These are phyloP conservation scores for Panthera tigris DNA, from an alignment of 2,113 vertebrate genomes.

Conservation along the genomic window DNA sequence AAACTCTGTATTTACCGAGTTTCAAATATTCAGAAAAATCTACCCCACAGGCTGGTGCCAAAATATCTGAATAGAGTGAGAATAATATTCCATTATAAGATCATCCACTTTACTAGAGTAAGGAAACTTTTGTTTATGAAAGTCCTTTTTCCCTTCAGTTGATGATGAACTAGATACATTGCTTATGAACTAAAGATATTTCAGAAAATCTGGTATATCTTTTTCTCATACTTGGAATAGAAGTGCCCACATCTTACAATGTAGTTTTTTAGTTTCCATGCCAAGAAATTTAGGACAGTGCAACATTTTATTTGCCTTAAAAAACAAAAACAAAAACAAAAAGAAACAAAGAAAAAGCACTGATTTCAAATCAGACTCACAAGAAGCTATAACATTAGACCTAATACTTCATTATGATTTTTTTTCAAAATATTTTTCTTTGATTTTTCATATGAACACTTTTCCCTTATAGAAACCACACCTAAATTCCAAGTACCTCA, in stretches of 20 bases:
- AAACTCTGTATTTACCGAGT: slow-evolving; percentile 57
- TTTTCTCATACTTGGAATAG: slow-evolving; percentile 63
- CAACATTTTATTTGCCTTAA: slow-evolving; percentile 64
- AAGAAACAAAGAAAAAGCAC: not conserved
- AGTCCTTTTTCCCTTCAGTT: slow-evolving; percentile 19
- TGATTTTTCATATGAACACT: not conserved
- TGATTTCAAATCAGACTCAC: slow-evolving; percentile 41
- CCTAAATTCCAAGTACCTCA: slow-evolving; percentile 57
- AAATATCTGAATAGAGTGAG: not conserved
- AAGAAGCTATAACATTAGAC: not conserved
- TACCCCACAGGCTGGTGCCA: not conserved
- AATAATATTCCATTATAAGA: not conserved
- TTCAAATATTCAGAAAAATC: slow-evolving; percentile 69
- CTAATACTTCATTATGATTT: slow-evolving; percentile 43
- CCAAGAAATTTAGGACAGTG: slow-evolving; percentile 61
- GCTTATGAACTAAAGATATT: slow-evolving; percentile 58
- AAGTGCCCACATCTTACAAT: slow-evolving; percentile 65
- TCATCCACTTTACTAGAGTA: not conserved
- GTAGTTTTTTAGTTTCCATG: slow-evolving; percentile 53
- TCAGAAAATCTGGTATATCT: slow-evolving; percentile 46
- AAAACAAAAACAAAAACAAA: not conserved
- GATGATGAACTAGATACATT: not conserved
- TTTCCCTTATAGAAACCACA: slow-evolving; percentile 39
- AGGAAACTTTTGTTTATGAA: slow-evolving; percentile 14
- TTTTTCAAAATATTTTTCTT: slow-evolving; percentile 50